Base-by-base conservation (phyloP, 64 coral and sea anemone species). In the Anthopleura sola region DNA sequence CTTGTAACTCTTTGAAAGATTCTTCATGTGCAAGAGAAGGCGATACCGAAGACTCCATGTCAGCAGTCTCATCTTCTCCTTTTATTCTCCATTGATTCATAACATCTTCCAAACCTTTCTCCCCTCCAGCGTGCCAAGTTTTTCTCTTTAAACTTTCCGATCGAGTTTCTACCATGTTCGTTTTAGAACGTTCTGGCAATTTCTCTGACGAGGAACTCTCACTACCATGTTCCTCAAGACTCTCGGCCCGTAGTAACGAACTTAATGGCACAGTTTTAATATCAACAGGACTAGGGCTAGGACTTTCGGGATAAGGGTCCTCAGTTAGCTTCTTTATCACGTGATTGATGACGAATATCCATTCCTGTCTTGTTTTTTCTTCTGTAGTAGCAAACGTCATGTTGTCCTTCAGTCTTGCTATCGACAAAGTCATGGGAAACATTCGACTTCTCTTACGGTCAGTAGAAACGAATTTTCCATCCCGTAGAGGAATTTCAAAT, bases 1-100 rank as follows among this genome's bases (percentile, higher is more conserved):
- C 90, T 92, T 95, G 94, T 9, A 95, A 83, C 74, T 95, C 94
- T 62, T 92, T 95, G 49, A 95, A 95, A 51, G 94, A 88, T 39
- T 95, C 86, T 26, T 89, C 94, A 7, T 95, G 89, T 14, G 71
- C 87, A 21, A 92, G 75, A 16, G 57, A 62, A 58, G 94, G 90
- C 18, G 80, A 56, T 44, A 95, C 44, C 0, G 90, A 60, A 37
- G 78, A 78, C 31, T 95, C 84, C 90, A 95, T 81, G 31, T 83
- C 90, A 40, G 69, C 16, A 55, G 78, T 78, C 55, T 95, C 93
- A 16, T 95, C 94, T 85, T 95, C 93, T 38, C 87, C 87, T 20
- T 57, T 26, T 2, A 48, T 26, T 47, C 78, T 83, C 87, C 82
- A 91, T 60, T 89, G 90, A 33, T 76, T 31, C 46, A 92, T 75